Evolutionary conservation across 2,797 vertebrate species (phyloP), one percentile per base, ranked within the genome.

Genomic region (Lophotriccus pileatus): DNA sequence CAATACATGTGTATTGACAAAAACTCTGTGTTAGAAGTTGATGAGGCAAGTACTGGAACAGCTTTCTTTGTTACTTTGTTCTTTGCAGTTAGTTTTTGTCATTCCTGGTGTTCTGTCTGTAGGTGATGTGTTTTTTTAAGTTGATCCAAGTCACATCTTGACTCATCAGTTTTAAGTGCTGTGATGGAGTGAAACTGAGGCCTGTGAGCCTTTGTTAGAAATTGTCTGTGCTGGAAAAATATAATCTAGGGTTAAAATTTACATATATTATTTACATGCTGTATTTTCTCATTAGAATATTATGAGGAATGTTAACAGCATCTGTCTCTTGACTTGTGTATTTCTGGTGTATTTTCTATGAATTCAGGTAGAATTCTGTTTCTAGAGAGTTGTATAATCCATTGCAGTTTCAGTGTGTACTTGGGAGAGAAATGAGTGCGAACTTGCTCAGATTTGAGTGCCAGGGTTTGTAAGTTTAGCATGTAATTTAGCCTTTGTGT

Each of bases 1-100:
- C 32, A 32, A 2, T 43, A 36, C 1, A 0, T 9, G 2, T 24
- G 2, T 60, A 18, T 66, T 62, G 34, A n/a, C 37, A 62, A 36
- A 82, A 79, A 4, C 8, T 12, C 0, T 27, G 27, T 74, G 7
- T 60, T 84, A 30, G 3, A 47, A 73, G 24, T 63, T 84, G 20
- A 10, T 76, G 34, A 43, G 43, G 10, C 37, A 55, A 66, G 27
- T 60, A 28, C 23, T 69, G 39, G 27, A 47, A 55, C 28, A 76
- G 8, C 27, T 87, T 56, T 49, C 4, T 30, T 66, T 56, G 21
- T 74, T 59, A n/a, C 23, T 81, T 52, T 56, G 15, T 84, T 78
- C 7, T 77, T 74, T 39, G 30, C 36, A 19, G 19, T 37, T 90
- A 32, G 22, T 67, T 84, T 84, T 32, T 17, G 52, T 84, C 9